Evolutionary conservation across 53 echinoderm and acorn worm genomes (phyloP).

Genomic region (Holothuria leucospilota): DNA sequence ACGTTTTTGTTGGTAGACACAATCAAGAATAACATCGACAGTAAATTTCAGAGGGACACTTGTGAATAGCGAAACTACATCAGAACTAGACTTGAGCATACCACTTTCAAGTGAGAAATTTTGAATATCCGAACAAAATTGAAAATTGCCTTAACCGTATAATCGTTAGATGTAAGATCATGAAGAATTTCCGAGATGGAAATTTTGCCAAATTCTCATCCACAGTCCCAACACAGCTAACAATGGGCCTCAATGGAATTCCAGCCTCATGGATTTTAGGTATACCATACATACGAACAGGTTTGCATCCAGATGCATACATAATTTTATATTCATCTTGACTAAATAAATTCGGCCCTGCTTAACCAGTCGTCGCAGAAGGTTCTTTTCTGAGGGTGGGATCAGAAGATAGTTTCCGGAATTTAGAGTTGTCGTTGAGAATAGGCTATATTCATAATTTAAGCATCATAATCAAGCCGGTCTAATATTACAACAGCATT

Average conservation of each 20-base stretch:
- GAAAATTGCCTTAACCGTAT: background rate
- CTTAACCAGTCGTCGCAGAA: no score
- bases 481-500: slow-evolving; percentile 12
- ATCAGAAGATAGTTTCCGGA: no score
- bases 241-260: background rate
- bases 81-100: background rate
- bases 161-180: background rate
- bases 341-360: no score
- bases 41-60: background rate
- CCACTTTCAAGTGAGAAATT: background rate
- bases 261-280: background rate
- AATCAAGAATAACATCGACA: background rate
- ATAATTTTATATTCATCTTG: no score
- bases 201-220: background rate
- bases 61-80: background rate
- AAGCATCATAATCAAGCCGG: background rate
- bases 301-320: no score
- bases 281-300: background rate
- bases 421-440: no score
- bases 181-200: background rate
- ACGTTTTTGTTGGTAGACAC: background rate
- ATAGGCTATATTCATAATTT: no score
- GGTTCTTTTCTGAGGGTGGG: no score
- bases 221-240: background rate
- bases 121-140: background rate